Evolutionary conservation across 2,888 invertebrate species (phyloP), one percentile per base, ranked within the genome.

Genomic region (Epinotia bilunana): DNA sequence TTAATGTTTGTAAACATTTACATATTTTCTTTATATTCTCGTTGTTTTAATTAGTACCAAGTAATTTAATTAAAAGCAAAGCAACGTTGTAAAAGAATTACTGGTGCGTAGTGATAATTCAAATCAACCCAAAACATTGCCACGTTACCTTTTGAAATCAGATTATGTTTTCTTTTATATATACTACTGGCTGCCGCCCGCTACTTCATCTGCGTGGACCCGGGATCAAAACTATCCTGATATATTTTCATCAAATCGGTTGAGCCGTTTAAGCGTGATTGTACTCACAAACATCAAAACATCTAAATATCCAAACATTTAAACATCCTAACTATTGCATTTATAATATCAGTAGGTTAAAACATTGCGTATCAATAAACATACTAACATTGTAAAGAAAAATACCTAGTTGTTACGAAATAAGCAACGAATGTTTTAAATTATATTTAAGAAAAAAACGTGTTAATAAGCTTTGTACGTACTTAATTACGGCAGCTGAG

Each of bases 401-500:
- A 3, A 49, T 16, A 53, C 16, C n/a, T n/a, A 18, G 62, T 57
- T 68, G 64, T 60, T 74, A 64, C 60, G 70, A 58, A 46, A 57
- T 67, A 23, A 33, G 46, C 33, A 68, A 64, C 6, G 49, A 49
- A 53, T n/a, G 53, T n/a, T n/a, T 49, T n/a, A 7, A 6, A 6
- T 13, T 5, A 16, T 53, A 53, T 53, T 16, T 46, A 18, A 49
- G 16, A 46, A 64, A 23, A 18, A 0, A 28, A 53, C n/a, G 53
- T 28, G 68, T 62, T 69, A 70, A 65, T 74, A 64, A 71, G 64
- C 64, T 43, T 39, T 23, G 57, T 57, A n/a, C 53, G 46, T 49
- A 67, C 55, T 63, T 68, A 72, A 69, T 69, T 73, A 68, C 78
- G 80, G 79, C 81, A 82, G 80, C 82, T 84, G 83, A 78, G 80